These are phyloP conservation scores for Chymomyza procnemis DNA, from an alignment of 2,888 invertebrate genomes.

Conservation along the genomic window DNA sequence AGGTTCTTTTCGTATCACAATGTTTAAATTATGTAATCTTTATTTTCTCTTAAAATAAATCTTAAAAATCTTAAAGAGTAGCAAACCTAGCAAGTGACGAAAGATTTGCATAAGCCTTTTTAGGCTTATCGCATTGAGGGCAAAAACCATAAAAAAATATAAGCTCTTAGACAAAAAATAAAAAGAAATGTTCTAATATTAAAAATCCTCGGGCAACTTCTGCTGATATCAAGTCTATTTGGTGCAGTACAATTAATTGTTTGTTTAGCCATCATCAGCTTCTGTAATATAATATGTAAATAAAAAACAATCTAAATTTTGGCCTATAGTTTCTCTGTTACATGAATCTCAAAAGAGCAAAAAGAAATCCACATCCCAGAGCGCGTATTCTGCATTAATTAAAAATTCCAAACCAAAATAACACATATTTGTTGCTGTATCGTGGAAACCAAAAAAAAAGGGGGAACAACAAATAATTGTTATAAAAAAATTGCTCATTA, in stretches of 20 bases:
- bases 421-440: slow-evolving; percentile 21
- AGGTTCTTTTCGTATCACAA: no score
- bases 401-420: slow-evolving; percentile 69
- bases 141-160: neutral
- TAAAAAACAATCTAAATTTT: neutral
- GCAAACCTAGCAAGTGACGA: no score
- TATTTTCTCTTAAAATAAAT: no score
- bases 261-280: neutral
- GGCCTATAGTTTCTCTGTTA: slow-evolving; percentile 8
- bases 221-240: slow-evolving; percentile 10
- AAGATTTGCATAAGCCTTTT: no score
- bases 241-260: slow-evolving; percentile 55
- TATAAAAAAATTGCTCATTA: slow-evolving; percentile 73
- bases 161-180: neutral
- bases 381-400: slow-evolving; percentile 65
- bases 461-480: slow-evolving; percentile 44
- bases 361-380: slow-evolving; percentile 34
- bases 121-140: no score
- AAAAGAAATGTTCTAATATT: neutral
- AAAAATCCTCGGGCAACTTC: slow-evolving; percentile 19
- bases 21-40: no score
- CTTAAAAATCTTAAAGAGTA: no score
- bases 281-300: neutral
- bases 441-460: neutral
- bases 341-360: slow-evolving; percentile 16